Percentiles rank a stretch among this genome's conserved stretches.
Conservation (phyloP, 1,140 invertebrate genomes). For the Nymphalis io region DNA sequence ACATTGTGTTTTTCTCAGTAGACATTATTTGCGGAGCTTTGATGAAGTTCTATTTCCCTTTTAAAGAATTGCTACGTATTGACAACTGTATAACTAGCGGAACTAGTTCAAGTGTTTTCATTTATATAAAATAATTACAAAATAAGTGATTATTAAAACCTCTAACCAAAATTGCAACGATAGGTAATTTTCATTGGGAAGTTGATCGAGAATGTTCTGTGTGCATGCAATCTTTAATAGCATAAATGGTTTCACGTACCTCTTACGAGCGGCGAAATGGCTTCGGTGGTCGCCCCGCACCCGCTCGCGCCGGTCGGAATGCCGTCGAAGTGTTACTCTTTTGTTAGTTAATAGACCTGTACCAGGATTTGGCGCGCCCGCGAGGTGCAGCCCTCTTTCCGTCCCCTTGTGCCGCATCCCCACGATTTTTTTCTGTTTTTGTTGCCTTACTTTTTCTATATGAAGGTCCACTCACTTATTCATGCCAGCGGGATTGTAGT, state of each 20-base stretch:
- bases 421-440: slow-evolving; percentile 66
- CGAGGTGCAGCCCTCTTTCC: slow-evolving; percentile 49
- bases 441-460: slow-evolving; percentile 75
- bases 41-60: slow-evolving; percentile 41
- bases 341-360: slow-evolving; percentile 44
- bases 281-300: slow-evolving; percentile 1
- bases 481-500: slow-evolving; percentile 78
- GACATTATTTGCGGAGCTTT: slow-evolving; percentile 43
- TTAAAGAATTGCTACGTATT: slow-evolving; percentile 9
- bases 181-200: slow-evolving; percentile 6
- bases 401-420: slow-evolving; percentile 53
- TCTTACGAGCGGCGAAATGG: slow-evolving; percentile 11
- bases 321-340: slow-evolving; percentile 38
- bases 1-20: slow-evolving; percentile 51
- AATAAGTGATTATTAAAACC: neutral
- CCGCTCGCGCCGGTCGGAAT: slow-evolving; percentile 1
- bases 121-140: neutral
- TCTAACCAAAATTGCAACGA: slow-evolving; percentile 1
- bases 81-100: too few relatives aligned
- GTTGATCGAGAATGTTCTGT: slow-evolving; percentile 5
- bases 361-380: slow-evolving; percentile 43
- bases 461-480: slow-evolving; percentile 79
- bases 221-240: slow-evolving; percentile 22
- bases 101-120: neutral
- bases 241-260: slow-evolving; percentile 11